Evolutionary conservation across 2,888 invertebrate genomes (phyloP), one percentile per base, ranked within the genome.

Genomic region (Pachycephus smyrnensis): DNA sequence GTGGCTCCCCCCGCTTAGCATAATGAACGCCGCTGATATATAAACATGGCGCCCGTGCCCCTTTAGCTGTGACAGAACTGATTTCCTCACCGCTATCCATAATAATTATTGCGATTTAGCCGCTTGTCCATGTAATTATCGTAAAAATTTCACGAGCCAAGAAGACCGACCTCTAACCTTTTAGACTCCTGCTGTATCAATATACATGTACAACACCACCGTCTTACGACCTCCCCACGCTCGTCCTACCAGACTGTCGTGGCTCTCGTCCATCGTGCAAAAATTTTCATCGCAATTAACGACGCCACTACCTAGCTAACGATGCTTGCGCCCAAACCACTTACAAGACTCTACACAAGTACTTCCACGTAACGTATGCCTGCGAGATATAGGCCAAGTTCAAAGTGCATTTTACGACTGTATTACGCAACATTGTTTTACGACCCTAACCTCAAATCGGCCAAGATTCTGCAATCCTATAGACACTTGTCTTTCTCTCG

Each of bases 21-120:
- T 83, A 84, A 84, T 83, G 81, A 85, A 82, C 79, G 80, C 75
- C 75, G 76, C 79, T 82, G 79, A 83, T 80, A 84, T 80, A 78
- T 85, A 81, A 84, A 82, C 83, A 81, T 80, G 80, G 76, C 81
- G 83, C 77, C 78, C 78, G 69, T 73, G 76, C 73, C 75, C 77
- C 69, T 36, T 69, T 79, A 74, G 37, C 68, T 68, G 73, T 73
- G 73, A 78, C 69, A 71, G 30, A 73, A 73, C 23, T 31, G 76
- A 73, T 76, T 71, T 73, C 32, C 74, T 73, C 36, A 3, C 4
- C 11, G 71, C 31, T 71, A 33, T 33, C 12, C 71, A 31, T 31
- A 71, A 71, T 71, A 71, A 71, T 31, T 71, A 71, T 9, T 55
- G 6, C 23, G 55, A 55, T 55, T 55, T 55, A 9, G 23, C 23